Evolutionary conservation across 1,140 invertebrate species (phyloP), one percentile per base, ranked within the genome.

Genomic region (Trichogramma pretiosum): DNA sequence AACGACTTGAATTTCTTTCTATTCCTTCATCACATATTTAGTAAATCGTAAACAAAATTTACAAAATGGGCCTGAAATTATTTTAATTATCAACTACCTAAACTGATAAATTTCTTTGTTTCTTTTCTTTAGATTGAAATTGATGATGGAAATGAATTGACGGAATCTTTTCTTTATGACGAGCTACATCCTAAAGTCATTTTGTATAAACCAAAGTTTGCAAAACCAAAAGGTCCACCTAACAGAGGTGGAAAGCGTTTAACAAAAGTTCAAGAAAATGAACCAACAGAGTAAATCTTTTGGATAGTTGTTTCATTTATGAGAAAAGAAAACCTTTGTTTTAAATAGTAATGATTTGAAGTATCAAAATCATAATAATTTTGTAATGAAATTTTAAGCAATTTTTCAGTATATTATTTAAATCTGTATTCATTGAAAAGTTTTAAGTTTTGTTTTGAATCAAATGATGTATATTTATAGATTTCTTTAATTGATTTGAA

Each of bases 161-260:
- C 87, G 2, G 89, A 92, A 70, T 83, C 87, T 52, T 94, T 79
- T 70, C 74, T 98, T 7, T 81, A 89, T 65, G 91, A 95, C 56
- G 91, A 97, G 73, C 78, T 98, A 49, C 92, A 98, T 74, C 94
- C 94, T 8, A 93, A 90, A 67, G 84, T 87, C 60, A 91, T 86
- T 68, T 78, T 93, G 35, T 85, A 91, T 66, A 79, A 84, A 56
- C 88, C 87, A 23, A 89, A 92, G 56, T 97, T 97, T 77, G 87
- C 87, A 21, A 95, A 94, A 72, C 93, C 93, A 10, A 94, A 93
- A 74, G 92, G 91, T 28, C 93, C 93, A 53, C 87, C 89, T 3
- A 86, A 87, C 58, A 76, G 93, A 60, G 93, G 93, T 35, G 89
- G 90, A 8, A 91, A 90, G 70, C 77, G 92, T 50, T 77, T 95